These are phyloP conservation scores for Psilopogon haemacephalus DNA, from an alignment of 2,113 vertebrate species.

Conservation along the genomic window DNA sequence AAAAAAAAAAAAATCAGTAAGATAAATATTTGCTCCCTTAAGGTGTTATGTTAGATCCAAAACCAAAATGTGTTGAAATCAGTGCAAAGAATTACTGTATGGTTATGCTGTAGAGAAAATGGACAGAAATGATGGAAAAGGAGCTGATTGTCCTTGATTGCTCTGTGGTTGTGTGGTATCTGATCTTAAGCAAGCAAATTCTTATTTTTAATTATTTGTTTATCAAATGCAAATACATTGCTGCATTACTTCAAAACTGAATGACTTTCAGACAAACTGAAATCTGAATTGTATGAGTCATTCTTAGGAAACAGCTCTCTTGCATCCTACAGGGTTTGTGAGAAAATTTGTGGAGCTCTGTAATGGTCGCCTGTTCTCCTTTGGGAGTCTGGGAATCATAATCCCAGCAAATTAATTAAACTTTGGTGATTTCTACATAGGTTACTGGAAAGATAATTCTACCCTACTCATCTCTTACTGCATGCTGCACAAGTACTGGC, in stretches of 20 bases:
- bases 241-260: slow-evolving; percentile 1
- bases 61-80: background rate
- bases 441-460: slow-evolving; percentile 25
- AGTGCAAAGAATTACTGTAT: background rate
- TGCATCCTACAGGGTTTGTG: background rate
- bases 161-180: background rate
- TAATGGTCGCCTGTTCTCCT: background rate
- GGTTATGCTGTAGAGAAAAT: background rate
- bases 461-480: background rate
- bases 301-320: background rate
- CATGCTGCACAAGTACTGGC: background rate
- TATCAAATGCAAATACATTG: background rate
- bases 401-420: background rate
- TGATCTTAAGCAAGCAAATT: background rate
- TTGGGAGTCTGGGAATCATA: slow-evolving; percentile 9
- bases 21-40: background rate
- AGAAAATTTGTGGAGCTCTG: background rate
- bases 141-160: background rate
- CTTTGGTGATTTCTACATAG: slow-evolving; percentile 15
- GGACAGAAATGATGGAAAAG: background rate
- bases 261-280: background rate
- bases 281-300: background rate
- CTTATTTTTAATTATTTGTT: background rate
- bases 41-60: background rate
- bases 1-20: background rate